Percentiles rank a stretch among this genome's conserved stretches.
Evolutionary conservation across 2,888 invertebrate genomes (phyloP).

Genomic region (Napeogenes inachia): DNA sequence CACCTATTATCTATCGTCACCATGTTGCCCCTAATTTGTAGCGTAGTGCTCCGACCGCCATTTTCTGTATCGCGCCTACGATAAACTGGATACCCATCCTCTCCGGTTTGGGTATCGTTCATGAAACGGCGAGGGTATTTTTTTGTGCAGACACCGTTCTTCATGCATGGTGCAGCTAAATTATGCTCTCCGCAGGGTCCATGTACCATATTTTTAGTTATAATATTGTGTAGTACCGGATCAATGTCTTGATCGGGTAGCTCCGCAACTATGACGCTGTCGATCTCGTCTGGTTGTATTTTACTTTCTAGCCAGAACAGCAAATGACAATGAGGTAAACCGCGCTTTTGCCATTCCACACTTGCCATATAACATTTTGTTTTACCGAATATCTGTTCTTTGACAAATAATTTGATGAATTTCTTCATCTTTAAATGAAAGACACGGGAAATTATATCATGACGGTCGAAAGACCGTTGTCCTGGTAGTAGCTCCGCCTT

Average conservation of each 20-base stretch:
- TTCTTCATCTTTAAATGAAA: slow-evolving; percentile 26
- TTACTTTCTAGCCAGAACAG: slow-evolving; percentile 38
- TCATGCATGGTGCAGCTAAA: slow-evolving; percentile 25
- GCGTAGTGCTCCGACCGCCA: slow-evolving; percentile 14
- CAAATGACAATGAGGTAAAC: slow-evolving; percentile 36
- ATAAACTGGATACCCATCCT: slow-evolving; percentile 25
- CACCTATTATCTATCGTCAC: slow-evolving; percentile 29
- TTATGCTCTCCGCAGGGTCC: slow-evolving; percentile 32
- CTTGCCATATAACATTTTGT: slow-evolving; percentile 35
- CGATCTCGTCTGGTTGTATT: slow-evolving; percentile 40
- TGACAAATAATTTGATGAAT: slow-evolving; percentile 22
- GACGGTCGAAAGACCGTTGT: slow-evolving; percentile 22
- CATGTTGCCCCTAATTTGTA: background rate
- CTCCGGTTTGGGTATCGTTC: slow-evolving; percentile 21
- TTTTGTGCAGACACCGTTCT: slow-evolving; percentile 23
- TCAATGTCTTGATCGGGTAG: slow-evolving; percentile 32
- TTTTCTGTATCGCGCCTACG: slow-evolving; percentile 18
- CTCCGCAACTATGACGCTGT: slow-evolving; percentile 40
- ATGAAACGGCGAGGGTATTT: slow-evolving; percentile 23
- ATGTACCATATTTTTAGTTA: slow-evolving; percentile 37
- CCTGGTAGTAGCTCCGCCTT: slow-evolving; percentile 11
- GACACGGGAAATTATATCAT: slow-evolving; percentile 26
- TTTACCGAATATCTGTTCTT: slow-evolving; percentile 21
- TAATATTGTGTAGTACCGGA: slow-evolving; percentile 19
- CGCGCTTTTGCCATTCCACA: slow-evolving; percentile 38